These are phyloP conservation scores for Chorisops tibialis DNA, from an alignment of 2,888 invertebrate species.

Conservation along the genomic window DNA sequence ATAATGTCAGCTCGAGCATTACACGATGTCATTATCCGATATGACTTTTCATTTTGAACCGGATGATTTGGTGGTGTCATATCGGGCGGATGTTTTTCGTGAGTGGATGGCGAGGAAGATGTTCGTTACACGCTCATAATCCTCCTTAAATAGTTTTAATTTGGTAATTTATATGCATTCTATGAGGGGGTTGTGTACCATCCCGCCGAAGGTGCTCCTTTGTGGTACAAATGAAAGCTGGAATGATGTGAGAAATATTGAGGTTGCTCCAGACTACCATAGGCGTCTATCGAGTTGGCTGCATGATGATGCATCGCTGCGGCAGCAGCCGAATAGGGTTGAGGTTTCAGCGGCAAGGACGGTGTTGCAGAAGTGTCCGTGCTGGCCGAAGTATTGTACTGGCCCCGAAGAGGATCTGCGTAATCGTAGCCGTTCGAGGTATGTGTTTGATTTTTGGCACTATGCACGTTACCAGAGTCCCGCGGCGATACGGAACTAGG, in stretches of 20 bases:
- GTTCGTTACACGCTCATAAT: slow-evolving; percentile 3
- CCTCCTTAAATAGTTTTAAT: slow-evolving; percentile 29
- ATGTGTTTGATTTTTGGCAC: slow-evolving; percentile 43
- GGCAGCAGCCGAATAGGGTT: slow-evolving; percentile 76
- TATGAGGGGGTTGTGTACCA: slow-evolving; percentile 80
- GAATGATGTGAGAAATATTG: slow-evolving; percentile 81
- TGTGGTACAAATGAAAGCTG: slow-evolving; percentile 86
- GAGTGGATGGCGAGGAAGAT: neutral
- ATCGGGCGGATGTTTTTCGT: slow-evolving; percentile 6
- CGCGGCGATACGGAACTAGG: slow-evolving; percentile 95
- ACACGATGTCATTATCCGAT: slow-evolving; percentile 30
- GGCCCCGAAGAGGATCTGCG: slow-evolving; percentile 60
- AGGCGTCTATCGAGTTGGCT: slow-evolving; percentile 53
- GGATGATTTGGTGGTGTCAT: slow-evolving; percentile 11
- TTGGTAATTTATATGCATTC: slow-evolving; percentile 38
- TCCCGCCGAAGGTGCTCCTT: slow-evolving; percentile 66
- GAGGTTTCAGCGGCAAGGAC: slow-evolving; percentile 81
- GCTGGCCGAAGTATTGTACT: slow-evolving; percentile 48
- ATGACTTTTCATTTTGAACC: slow-evolving; percentile 29
- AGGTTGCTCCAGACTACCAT: slow-evolving; percentile 67
- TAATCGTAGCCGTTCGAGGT: slow-evolving; percentile 58
- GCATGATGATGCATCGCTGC: slow-evolving; percentile 61
- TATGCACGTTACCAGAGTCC: slow-evolving; percentile 66
- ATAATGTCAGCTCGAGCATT: slow-evolving; percentile 28
- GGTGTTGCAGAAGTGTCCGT: slow-evolving; percentile 60